Evolutionary conservation across 1,140 invertebrate species (phyloP).

Genomic region (Stegodyphus dumicola): DNA sequence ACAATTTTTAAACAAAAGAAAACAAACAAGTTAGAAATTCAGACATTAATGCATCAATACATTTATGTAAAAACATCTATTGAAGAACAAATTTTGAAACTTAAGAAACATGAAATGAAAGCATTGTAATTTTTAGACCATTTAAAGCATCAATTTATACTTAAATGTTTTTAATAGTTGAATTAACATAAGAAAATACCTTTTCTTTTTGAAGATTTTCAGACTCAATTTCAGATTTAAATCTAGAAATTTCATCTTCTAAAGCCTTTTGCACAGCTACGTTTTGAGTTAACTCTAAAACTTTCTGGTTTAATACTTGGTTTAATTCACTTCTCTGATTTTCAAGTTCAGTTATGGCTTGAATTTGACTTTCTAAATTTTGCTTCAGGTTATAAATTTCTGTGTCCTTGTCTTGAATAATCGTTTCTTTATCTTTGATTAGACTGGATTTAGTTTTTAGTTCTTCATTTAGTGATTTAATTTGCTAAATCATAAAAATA

Average conservation of each 20-base stretch:
- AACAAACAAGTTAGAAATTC: too few relatives aligned
- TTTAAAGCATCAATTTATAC: too few relatives aligned
- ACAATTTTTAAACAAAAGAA: too few relatives aligned
- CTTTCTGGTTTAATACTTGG: background rate
- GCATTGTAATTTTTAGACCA: too few relatives aligned
- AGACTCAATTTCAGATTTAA: background rate
- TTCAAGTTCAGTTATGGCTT: background rate
- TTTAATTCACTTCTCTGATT: background rate
- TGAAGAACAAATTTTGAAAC: too few relatives aligned
- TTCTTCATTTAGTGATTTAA: background rate
- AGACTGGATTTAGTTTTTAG: conserved; percentile 7
- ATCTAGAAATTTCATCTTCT: background rate
- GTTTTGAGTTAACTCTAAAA: background rate
- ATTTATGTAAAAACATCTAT: too few relatives aligned
- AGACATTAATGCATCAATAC: too few relatives aligned
- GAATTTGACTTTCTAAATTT: background rate
- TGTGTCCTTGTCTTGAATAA: background rate
- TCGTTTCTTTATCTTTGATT: background rate
- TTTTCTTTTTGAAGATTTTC: background rate
- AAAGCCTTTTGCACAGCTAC: background rate
- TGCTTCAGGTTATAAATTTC: background rate
- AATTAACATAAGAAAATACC: background rate
- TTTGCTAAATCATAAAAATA: background rate
- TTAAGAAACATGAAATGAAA: too few relatives aligned
- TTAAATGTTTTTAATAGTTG: too few relatives aligned